Evolutionary conservation across 1,140 invertebrate species (phyloP).

Genomic region (Rhyzopertha dominica): DNA sequence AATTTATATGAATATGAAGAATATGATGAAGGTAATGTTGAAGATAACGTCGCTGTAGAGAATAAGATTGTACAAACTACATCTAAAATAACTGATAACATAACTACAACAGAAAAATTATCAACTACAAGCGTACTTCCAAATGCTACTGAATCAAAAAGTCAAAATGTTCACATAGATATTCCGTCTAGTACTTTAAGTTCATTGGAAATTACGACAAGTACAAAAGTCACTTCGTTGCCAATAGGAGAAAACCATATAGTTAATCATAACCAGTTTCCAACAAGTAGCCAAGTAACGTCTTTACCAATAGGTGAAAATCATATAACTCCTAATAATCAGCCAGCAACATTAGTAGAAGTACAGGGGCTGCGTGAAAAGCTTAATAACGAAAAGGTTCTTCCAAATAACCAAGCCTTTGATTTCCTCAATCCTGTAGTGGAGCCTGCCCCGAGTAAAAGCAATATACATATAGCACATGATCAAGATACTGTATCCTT

Average conservation of each 20-base stretch:
- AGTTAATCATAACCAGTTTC: too few species aligned
- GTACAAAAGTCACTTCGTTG: neutral
- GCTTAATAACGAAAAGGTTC: slow-evolving; percentile 41
- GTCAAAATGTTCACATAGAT: slow-evolving; percentile 1
- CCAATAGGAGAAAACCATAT: slow-evolving; percentile 11
- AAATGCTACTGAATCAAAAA: slow-evolving; percentile 1
- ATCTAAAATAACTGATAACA: slow-evolving; percentile 1
- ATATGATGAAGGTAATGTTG: slow-evolving; percentile 19
- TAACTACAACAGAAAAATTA: slow-evolving; percentile 2
- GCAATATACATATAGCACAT: slow-evolving; percentile 58
- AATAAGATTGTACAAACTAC: slow-evolving; percentile 18
- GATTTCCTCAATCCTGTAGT: slow-evolving; percentile 9
- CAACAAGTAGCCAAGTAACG: too few species aligned
- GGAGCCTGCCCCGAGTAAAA: slow-evolving; percentile 52
- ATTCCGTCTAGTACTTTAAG: slow-evolving; percentile 19
- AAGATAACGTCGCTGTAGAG: slow-evolving; percentile 33
- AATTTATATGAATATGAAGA: slow-evolving; percentile 36
- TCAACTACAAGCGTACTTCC: too few species aligned
- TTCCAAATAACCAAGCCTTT: slow-evolving; percentile 12
- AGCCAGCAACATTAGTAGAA: slow-evolving; percentile 38
- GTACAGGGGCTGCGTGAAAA: slow-evolving; percentile 40
- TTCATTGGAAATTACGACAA: slow-evolving; percentile 36
- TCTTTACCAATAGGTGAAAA: slow-evolving; percentile 44
- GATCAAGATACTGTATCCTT: slow-evolving; percentile 60
- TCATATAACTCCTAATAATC: slow-evolving; percentile 27